Evolutionary conservation across 2,888 invertebrate genomes (phyloP).

Genomic region (Phengaris arion): DNA sequence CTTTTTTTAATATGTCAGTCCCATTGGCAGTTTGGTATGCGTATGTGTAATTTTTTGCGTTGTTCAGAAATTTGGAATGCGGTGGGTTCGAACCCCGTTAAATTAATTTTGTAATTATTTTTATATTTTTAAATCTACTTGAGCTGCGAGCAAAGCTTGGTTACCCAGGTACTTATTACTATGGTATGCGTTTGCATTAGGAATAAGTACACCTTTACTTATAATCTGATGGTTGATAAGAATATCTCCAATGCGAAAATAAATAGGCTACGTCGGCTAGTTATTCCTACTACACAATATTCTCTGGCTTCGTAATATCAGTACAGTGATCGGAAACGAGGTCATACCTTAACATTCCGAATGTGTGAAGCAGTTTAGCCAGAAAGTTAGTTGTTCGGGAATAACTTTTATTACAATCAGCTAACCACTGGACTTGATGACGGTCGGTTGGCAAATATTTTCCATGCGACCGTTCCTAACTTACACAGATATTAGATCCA

Average conservation of each 20-base stretch:
- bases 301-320: neutral
- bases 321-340: neutral
- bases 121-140: too few relatives aligned
- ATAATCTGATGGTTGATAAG: neutral
- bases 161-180: too few relatives aligned
- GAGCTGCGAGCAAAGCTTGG: too few relatives aligned
- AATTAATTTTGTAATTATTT: too few relatives aligned
- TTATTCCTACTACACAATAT: neutral
- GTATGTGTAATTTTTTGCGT: too few relatives aligned
- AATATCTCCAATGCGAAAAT: neutral
- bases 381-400: constrained; percentile 63
- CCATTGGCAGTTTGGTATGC: too few relatives aligned
- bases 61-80: too few relatives aligned
- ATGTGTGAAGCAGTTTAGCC: neutral
- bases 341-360: neutral
- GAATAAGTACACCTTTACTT: neutral
- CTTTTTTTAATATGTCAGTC: too few relatives aligned
- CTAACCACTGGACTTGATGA: constrained; percentile 67
- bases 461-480: constrained; percentile 43
- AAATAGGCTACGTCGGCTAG: neutral
- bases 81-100: too few relatives aligned
- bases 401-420: constrained; percentile 72
- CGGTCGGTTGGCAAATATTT: constrained; percentile 64
- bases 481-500: constrained; percentile 46
- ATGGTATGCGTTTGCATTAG: too few relatives aligned